phyloP scores from a whole-genome alignment of 2,113 vertebrate genomes.

The Toxotes jaculatrix region DNA sequence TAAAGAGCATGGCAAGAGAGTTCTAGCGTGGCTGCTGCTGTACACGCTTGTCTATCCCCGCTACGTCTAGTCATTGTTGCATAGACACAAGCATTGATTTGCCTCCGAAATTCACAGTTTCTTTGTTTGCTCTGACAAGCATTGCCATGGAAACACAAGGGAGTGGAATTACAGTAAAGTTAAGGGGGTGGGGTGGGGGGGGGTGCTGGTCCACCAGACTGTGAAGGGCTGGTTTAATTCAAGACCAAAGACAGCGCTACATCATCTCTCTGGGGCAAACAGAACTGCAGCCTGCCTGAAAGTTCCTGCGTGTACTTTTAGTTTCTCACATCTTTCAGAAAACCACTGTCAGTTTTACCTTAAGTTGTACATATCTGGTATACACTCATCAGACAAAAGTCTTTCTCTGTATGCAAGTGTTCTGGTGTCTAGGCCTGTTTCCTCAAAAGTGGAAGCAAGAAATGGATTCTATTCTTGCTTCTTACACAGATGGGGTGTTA shows the following conservation, averaged over 20 bases:
- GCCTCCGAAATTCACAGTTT: conserved; percentile 58
- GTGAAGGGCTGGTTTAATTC: conserved; percentile 54
- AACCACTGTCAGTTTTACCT: conserved; percentile 27
- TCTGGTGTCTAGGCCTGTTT: conserved; percentile 38
- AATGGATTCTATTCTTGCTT: conserved; percentile 61
- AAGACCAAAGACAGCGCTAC: conserved; percentile 38
- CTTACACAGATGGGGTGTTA: conserved; percentile 66
- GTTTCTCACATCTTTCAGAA: conserved; percentile 13
- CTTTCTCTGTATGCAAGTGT: conserved; percentile 4
- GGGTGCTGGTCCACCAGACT: conserved; percentile 44
- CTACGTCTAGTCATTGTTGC: conserved; percentile 29
- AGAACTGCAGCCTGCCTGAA: not conserved
- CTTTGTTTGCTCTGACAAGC: conserved; percentile 68
- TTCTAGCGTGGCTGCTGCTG: not conserved
- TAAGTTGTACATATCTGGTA: conserved; percentile 23
- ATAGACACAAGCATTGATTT: conserved; percentile 49
- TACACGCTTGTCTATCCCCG: not conserved
- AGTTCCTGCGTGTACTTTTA: conserved; percentile 19
- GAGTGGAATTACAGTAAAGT: conserved; percentile 61
- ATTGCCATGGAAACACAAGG: conserved; percentile 72
- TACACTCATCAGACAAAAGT: conserved; percentile 13
- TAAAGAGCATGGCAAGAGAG: conserved; percentile 14
- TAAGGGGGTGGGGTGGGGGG: conserved; percentile 31
- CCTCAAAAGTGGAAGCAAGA: conserved; percentile 39
- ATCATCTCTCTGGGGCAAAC: conserved; percentile 24